Percentiles rank a stretch among this genome's conserved stretches.
phyloP scores from a whole-genome alignment of 2,797 vertebrate genomes.

The Hypotaenidia okinawae region DNA sequence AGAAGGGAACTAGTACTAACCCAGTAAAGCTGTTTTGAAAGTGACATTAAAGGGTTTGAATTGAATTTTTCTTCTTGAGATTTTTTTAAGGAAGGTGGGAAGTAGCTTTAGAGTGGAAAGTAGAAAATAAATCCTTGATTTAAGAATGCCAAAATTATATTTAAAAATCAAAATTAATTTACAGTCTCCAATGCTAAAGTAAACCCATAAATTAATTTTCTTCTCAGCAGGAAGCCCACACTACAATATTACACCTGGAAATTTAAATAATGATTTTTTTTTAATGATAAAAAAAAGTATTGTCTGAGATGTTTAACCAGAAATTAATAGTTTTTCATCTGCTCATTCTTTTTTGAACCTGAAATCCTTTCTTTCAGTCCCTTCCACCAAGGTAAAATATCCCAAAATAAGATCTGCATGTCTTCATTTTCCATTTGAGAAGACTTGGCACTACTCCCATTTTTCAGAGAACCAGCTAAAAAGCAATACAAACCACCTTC shows the following conservation, averaged over 20 bases:
- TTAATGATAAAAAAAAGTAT: neutral
- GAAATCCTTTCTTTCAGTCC: neutral
- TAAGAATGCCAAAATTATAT: neutral
- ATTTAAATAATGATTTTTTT: neutral
- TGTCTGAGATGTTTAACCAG: neutral
- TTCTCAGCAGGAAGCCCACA: neutral
- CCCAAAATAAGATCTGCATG: neutral
- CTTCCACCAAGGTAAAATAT: neutral
- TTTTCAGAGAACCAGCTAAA: neutral
- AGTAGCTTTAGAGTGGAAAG: neutral
- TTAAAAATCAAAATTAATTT: neutral
- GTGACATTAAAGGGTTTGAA: neutral
- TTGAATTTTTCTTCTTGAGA: neutral
- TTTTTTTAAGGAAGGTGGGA: neutral
- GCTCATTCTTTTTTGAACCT: neutral
- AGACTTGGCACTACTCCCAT: neutral
- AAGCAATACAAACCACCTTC: constrained; percentile 2
- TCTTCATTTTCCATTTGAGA: neutral
- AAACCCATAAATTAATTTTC: neutral
- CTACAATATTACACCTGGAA: neutral
- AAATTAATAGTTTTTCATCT: neutral
- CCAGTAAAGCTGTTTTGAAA: neutral
- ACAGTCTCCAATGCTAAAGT: neutral
- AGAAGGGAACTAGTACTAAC: neutral
- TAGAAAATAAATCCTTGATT: neutral